phyloP scores from a whole-genome alignment of 2,888 invertebrate species.

The Drosophila diplacantha region DNA sequence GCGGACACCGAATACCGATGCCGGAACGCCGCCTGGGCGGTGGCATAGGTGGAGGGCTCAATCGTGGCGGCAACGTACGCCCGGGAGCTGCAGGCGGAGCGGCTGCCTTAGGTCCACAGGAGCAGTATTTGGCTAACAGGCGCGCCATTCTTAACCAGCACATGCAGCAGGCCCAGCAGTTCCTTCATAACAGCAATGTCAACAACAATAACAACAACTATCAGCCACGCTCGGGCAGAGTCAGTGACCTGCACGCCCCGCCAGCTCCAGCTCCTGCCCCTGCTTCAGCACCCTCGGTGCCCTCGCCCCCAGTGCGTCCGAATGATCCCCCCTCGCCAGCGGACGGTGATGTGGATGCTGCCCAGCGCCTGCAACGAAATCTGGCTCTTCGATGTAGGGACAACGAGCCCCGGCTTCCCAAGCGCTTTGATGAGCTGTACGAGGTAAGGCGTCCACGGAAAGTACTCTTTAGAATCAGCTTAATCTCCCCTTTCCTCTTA shows the following conservation, averaged over 20 bases:
- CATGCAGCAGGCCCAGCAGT: constrained; percentile 66
- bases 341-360: constrained; percentile 74
- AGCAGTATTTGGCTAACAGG: constrained; percentile 72
- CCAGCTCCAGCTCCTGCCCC: constrained; percentile 36
- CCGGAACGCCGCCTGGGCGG: constrained; percentile 47
- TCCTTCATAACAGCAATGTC: constrained; percentile 70
- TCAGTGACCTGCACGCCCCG: constrained; percentile 67
- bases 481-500: neutral
- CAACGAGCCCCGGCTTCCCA: constrained; percentile 76
- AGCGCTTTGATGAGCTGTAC: constrained; percentile 76
- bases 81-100: constrained; percentile 41
- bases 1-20: constrained; percentile 41
- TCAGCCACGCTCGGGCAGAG: constrained; percentile 71
- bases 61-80: constrained; percentile 62
- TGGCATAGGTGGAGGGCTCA: constrained; percentile 52
- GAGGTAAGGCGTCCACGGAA: constrained; percentile 64
- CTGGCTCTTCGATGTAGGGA: constrained; percentile 76
- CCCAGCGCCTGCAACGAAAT: constrained; percentile 76
- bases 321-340: constrained; percentile 21
- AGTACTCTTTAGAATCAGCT: rapidly evolving
- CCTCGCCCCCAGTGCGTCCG: constrained; percentile 25
- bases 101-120: constrained; percentile 63
- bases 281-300: constrained; percentile 17
- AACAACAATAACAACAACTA: constrained; percentile 70
- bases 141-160: constrained; percentile 74